phyloP scores from a whole-genome alignment of 2,888 invertebrate species.

The Lathronympha strigana region DNA sequence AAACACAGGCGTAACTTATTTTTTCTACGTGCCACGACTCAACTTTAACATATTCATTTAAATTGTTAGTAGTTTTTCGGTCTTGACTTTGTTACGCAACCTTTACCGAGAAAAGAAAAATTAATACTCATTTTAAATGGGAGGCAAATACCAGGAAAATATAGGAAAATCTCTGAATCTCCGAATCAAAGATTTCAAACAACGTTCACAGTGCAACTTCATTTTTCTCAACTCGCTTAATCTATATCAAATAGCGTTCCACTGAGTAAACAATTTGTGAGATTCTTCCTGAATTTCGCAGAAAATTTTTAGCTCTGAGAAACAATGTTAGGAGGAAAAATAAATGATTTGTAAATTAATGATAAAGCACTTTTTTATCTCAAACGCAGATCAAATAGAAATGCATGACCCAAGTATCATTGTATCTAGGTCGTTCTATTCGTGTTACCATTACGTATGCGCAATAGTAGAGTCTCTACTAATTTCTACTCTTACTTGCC shows the following conservation, averaged over 20 bases:
- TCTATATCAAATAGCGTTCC: conserved; percentile 49
- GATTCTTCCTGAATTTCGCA: conserved; percentile 9
- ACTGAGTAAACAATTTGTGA: conserved; percentile 22
- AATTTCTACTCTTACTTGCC: too few species aligned
- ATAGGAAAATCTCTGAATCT: conserved; percentile 47
- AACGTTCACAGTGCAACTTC: conserved; percentile 52
- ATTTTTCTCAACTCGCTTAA: conserved; percentile 60
- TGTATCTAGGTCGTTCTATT: too few species aligned
- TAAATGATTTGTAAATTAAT: not conserved
- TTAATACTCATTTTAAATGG: conserved; percentile 4
- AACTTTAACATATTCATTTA: conserved; percentile 6
- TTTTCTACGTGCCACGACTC: conserved; percentile 14
- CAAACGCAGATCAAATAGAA: too few species aligned
- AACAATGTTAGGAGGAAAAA: not conserved
- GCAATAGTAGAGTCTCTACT: too few species aligned
- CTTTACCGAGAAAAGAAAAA: conserved; percentile 1
- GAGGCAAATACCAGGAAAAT: conserved; percentile 18
- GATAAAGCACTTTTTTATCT: not conserved
- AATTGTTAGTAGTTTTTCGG: conserved; percentile 20
- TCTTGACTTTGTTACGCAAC: not conserved
- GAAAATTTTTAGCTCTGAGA: conserved; percentile 6
- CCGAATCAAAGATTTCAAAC: conserved; percentile 51
- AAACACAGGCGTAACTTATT: conserved; percentile 32
- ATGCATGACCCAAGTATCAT: too few species aligned
- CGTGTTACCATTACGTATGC: too few species aligned